Conservation (phyloP, 1,140 invertebrate genomes). For the Drosophila burlai region DNA sequence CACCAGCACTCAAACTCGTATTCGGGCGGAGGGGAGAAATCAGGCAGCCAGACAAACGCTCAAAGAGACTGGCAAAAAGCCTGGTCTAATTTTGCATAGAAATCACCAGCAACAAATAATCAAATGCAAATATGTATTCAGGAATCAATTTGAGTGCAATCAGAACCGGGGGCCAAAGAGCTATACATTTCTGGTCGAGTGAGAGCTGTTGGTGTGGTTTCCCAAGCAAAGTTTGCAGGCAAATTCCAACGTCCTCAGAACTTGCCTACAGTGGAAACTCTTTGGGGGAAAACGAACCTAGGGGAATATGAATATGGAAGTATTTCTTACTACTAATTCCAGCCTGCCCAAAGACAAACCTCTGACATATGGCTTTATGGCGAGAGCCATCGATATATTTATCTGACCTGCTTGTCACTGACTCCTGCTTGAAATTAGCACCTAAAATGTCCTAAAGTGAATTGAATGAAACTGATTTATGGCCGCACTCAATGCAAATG, state of each 20-base stretch:
- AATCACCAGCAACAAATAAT: conserved; percentile 80
- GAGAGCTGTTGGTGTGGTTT: conserved; percentile 16
- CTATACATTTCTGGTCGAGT: conserved; percentile 17
- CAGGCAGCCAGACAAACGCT: conserved; percentile 12
- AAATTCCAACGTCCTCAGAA: neutral
- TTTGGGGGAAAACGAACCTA: too few species aligned
- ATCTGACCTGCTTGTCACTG: conserved; percentile 50
- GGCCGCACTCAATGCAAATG: conserved; percentile 79
- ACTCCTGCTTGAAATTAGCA: conserved; percentile 63
- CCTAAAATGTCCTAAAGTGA: conserved; percentile 70
- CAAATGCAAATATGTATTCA: conserved; percentile 80
- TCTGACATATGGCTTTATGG: neutral
- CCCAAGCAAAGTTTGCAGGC: neutral
- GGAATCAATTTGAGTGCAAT: conserved; percentile 80
- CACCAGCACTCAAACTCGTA: conserved; percentile 46
- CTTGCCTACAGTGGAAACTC: neutral
- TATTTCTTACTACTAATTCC: too few species aligned
- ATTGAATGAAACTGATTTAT: conserved; percentile 82
- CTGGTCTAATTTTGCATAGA: conserved; percentile 75
- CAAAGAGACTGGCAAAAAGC: conserved; percentile 50
- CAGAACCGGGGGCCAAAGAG: conserved; percentile 48
- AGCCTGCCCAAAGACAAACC: neutral
- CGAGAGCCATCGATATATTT: conserved; percentile 27
- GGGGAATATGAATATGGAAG: neutral
- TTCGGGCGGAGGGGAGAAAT: too few species aligned